Evolutionary conservation across 92 coral and sea anemone species (phyloP).

Genomic region (Chrysogorgia sp.): DNA sequence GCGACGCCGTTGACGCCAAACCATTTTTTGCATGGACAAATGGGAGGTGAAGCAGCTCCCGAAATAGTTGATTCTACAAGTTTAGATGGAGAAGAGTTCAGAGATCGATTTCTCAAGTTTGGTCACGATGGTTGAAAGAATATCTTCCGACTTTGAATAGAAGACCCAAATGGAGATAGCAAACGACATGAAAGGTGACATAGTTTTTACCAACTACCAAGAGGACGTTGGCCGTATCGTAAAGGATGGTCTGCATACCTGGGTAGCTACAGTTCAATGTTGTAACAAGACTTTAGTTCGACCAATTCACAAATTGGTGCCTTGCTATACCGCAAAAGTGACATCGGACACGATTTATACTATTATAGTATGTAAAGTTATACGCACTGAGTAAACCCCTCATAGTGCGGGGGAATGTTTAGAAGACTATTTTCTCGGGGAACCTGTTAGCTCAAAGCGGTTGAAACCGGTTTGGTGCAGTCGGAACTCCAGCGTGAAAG

Average conservation of each 20-base stretch:
- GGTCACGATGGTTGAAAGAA: no score
- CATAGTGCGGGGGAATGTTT: slow-evolving; percentile 25
- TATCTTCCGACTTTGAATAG: slow-evolving; percentile 47
- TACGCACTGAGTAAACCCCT: not conserved
- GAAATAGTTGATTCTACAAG: slow-evolving; percentile 26
- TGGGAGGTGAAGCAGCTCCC: slow-evolving; percentile 20
- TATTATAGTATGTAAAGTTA: not conserved
- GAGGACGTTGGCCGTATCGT: slow-evolving; percentile 69
- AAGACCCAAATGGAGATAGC: slow-evolving; percentile 62
- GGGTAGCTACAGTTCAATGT: slow-evolving; percentile 67
- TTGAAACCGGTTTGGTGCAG: no score
- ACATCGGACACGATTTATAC: slow-evolving; percentile 10
- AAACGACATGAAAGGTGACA: slow-evolving; percentile 59
- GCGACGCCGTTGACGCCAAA: no score
- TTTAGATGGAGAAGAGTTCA: no score
- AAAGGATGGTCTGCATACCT: slow-evolving; percentile 59
- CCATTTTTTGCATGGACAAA: slow-evolving; percentile 9
- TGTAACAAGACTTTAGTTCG: slow-evolving; percentile 51
- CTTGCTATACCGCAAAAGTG: no score
- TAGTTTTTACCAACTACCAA: slow-evolving; percentile 50
- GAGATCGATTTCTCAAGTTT: no score
- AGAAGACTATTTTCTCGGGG: not conserved
- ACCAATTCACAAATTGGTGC: slow-evolving; percentile 57
- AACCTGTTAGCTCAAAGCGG: no score
- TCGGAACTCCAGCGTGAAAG: no score